phyloP scores from a whole-genome alignment of 2,113 vertebrate genomes.

The Pygoscelis antarcticus region DNA sequence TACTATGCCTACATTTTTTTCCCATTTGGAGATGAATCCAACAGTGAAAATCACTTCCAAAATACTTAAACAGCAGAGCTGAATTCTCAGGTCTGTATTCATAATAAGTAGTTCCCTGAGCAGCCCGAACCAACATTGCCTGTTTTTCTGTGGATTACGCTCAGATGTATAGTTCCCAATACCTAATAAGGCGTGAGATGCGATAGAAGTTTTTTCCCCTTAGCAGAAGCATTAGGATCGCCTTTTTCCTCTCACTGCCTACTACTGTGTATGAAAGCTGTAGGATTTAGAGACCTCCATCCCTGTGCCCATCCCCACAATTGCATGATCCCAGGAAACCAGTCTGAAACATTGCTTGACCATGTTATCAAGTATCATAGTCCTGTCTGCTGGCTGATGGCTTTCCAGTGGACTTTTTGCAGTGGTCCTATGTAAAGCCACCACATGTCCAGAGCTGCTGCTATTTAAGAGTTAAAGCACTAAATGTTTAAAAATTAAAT shows the following conservation, averaged over 20 bases:
- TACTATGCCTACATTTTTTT: background rate
- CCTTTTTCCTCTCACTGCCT: background rate
- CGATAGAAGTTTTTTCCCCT: background rate
- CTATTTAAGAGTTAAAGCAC: background rate
- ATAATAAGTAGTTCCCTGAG: background rate
- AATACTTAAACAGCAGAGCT: background rate
- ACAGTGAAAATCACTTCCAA: slow-evolving; percentile 5
- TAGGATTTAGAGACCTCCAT: background rate
- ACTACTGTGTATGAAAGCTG: background rate
- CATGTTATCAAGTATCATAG: background rate
- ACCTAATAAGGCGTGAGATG: background rate
- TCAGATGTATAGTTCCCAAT: background rate
- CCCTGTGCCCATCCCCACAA: background rate
- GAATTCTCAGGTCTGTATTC: background rate
- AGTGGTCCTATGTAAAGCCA: background rate
- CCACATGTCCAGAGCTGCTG: background rate
- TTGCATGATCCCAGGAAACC: background rate
- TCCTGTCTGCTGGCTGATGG: background rate
- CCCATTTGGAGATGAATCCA: background rate
- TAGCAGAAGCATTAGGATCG: background rate
- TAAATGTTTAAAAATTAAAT: background rate
- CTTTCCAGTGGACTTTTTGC: background rate
- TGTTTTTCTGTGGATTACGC: background rate
- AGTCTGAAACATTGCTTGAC: background rate
- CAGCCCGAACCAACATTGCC: background rate